Percentiles rank a stretch among this genome's conserved stretches.
phyloP scores from a whole-genome alignment of 53 echinoderm and acorn worm genomes.

The Echinometra lucunter region DNA sequence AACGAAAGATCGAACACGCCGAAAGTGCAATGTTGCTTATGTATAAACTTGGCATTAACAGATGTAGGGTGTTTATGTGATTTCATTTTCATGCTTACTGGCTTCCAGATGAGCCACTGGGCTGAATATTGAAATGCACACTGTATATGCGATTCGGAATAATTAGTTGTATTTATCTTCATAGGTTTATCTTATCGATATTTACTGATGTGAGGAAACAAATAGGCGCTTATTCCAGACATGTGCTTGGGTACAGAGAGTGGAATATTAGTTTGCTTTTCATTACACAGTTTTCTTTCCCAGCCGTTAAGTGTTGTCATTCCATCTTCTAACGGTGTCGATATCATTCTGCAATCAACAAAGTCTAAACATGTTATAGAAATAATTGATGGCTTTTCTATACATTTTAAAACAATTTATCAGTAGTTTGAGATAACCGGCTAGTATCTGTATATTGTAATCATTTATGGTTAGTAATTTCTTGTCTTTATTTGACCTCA shows the following conservation, averaged over 20 bases:
- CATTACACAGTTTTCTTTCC: not conserved
- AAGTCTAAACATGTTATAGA: not conserved
- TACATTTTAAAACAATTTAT: not conserved
- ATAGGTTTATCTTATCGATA: too few relatives aligned
- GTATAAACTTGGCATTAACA: not conserved
- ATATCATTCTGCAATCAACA: not conserved
- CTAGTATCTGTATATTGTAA: not conserved
- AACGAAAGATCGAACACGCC: not conserved
- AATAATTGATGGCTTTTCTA: not conserved
- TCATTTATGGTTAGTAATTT: not conserved
- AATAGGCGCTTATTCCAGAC: not conserved
- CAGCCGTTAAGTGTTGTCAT: not conserved
- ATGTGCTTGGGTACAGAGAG: not conserved
- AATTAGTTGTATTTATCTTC: too few relatives aligned
- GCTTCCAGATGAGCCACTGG: not conserved
- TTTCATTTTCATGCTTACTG: not conserved
- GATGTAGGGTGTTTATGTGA: not conserved
- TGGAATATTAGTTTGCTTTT: not conserved
- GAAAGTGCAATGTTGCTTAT: not conserved
- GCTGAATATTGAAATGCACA: not conserved
- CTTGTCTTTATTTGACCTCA: not conserved
- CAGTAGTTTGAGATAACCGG: not conserved
- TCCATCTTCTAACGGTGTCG: not conserved
- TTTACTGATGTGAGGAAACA: not conserved
- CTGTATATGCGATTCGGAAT: not conserved